phyloP scores from a whole-genome alignment of 2,888 invertebrate genomes.

The Dastarcus helophoroides region DNA sequence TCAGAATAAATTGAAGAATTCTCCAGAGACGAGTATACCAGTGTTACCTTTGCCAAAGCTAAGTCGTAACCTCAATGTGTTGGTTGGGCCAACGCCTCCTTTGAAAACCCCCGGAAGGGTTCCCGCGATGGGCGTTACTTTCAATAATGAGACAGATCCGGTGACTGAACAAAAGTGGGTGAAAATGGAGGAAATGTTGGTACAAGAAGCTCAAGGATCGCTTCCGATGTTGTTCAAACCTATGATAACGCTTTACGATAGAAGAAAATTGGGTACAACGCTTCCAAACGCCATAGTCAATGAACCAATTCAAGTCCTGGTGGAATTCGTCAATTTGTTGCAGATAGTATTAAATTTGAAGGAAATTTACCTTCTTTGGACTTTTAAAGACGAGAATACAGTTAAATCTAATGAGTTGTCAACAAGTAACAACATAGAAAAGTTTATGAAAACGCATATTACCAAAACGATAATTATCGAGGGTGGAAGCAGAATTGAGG shows the following conservation, averaged over 20 bases:
- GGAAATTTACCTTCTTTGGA: constrained; percentile 64
- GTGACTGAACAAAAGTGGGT: constrained; percentile 44
- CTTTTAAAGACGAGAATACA: constrained; percentile 41
- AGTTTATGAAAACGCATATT: constrained; percentile 45
- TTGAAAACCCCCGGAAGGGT: constrained; percentile 44
- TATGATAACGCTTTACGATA: constrained; percentile 59
- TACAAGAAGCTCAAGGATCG: constrained; percentile 56
- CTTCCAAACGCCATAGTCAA: constrained; percentile 64
- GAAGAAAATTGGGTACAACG: constrained; percentile 48
- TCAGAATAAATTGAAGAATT: constrained; percentile 32
- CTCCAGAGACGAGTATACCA: constrained; percentile 32
- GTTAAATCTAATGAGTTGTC: constrained; percentile 28
- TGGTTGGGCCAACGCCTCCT: constrained; percentile 51
- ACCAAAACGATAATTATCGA: constrained; percentile 46
- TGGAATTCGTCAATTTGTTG: constrained; percentile 65
- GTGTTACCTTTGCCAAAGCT: constrained; percentile 66
- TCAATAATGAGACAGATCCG: constrained; percentile 27
- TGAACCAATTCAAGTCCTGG: constrained; percentile 70
- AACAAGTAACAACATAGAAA: constrained; percentile 34
- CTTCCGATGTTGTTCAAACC: constrained; percentile 70
- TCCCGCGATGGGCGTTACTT: constrained; percentile 42
- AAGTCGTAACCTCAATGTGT: constrained; percentile 56
- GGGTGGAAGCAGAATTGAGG: constrained; percentile 47
- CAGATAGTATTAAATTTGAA: constrained; percentile 58
- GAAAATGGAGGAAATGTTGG: constrained; percentile 65